These are phyloP conservation scores for Aphelocoma coerulescens DNA, from an alignment of 2,113 vertebrate species.

Conservation along the genomic window DNA sequence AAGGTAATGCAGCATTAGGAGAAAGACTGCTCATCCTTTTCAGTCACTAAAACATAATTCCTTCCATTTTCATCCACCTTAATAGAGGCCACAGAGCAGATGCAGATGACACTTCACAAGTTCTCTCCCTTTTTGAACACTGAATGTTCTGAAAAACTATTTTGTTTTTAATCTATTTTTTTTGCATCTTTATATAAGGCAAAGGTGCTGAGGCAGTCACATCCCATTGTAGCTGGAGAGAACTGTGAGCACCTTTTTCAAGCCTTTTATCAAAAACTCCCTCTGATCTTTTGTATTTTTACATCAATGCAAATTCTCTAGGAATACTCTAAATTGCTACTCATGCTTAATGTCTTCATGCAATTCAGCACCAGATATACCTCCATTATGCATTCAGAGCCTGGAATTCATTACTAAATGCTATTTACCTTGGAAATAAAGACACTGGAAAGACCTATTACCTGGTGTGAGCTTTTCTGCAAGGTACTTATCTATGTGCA, in stretches of 20 bases:
- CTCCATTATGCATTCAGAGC: neutral
- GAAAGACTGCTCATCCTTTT: neutral
- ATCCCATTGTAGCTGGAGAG: neutral
- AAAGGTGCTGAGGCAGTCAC: neutral
- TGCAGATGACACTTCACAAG: constrained; percentile 4
- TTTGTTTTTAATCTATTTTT: neutral
- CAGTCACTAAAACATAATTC: constrained; percentile 30
- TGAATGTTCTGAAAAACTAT: neutral
- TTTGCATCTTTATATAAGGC: neutral
- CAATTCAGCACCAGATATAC: neutral
- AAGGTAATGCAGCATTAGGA: neutral
- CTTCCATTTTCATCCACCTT: constrained; percentile 21
- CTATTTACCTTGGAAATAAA: constrained; percentile 8
- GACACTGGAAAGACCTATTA: neutral
- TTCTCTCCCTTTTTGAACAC: neutral
- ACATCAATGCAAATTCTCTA: neutral
- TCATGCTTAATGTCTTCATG: neutral
- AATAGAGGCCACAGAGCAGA: constrained; percentile 7
- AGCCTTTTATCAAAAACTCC: neutral
- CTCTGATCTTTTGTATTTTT: neutral
- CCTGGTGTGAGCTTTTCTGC: neutral
- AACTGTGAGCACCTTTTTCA: neutral
- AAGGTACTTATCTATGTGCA: neutral
- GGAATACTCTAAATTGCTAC: neutral
- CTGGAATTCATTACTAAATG: neutral